Conservation (phyloP, 1,140 invertebrate species). For the Zaprionus ornatus region DNA sequence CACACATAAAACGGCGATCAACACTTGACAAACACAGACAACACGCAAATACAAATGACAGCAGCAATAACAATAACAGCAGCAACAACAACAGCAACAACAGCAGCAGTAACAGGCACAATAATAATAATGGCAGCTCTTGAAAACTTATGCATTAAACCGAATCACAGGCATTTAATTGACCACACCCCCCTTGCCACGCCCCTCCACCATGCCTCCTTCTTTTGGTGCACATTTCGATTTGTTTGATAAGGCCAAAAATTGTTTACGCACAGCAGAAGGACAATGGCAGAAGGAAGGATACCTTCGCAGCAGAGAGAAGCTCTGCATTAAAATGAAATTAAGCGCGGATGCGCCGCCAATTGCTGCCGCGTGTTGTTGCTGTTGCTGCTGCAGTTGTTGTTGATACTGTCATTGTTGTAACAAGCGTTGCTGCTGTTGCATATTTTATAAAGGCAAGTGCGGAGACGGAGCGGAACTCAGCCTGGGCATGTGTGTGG, state of each 20-base stretch:
- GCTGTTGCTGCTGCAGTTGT: conserved; percentile 29
- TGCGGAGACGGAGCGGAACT: conserved; percentile 2
- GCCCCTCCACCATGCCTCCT: not conserved
- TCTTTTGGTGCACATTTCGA: conserved; percentile 36
- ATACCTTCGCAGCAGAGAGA: not conserved
- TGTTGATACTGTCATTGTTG: conserved; percentile 71
- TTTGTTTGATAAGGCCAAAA: conserved; percentile 60
- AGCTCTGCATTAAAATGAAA: conserved; percentile 73
- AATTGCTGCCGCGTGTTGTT: conserved; percentile 31
- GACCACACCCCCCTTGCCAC: not conserved
- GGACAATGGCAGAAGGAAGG: conserved; percentile 37
- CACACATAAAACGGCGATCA: conserved; percentile 41
- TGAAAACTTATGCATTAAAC: conserved; percentile 64
- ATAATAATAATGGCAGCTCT: conserved; percentile 42
- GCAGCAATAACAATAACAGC: conserved; percentile 50
- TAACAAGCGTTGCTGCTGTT: conserved; percentile 62
- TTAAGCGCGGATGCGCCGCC: conserved; percentile 65
- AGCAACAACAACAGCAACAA: conserved; percentile 17
- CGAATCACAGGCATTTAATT: conserved; percentile 53
- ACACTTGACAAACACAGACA: conserved; percentile 63
- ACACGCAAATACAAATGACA: conserved; percentile 59
- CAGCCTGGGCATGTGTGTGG: not conserved
- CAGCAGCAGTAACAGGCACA: conserved; percentile 14
- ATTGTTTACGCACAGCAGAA: conserved; percentile 60
- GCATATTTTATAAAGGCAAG: conserved; percentile 62